A percentile compares a stretch with the other conserved stretches of the same genome.
Conservation (phyloP, 2,888 invertebrate species). For the Netelia fuscicornis region DNA sequence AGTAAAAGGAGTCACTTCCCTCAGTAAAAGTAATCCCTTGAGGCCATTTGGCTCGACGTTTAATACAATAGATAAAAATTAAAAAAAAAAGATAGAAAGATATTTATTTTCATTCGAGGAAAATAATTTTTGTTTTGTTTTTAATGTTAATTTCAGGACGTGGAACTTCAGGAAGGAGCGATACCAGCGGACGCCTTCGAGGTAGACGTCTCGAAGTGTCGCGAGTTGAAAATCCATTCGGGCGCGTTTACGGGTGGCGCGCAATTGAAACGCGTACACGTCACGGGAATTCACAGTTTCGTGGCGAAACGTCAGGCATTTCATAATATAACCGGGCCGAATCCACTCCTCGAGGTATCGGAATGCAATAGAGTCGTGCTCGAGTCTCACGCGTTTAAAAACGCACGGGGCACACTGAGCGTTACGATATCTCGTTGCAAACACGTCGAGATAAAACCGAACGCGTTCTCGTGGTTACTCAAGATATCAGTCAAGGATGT, state of each 20-base stretch:
- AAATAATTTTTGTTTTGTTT: slow-evolving; percentile 22
- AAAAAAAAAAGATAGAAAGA: slow-evolving; percentile 13
- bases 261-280: slow-evolving; percentile 86
- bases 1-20: slow-evolving; percentile 19
- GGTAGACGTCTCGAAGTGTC: slow-evolving; percentile 87
- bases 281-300: slow-evolving; percentile 86
- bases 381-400: slow-evolving; percentile 88
- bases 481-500: slow-evolving; percentile 88
- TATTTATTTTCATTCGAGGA: neutral
- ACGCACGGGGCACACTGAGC: slow-evolving; percentile 88
- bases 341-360: slow-evolving; percentile 87
- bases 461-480: slow-evolving; percentile 89
- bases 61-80: neutral
- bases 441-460: slow-evolving; percentile 87
- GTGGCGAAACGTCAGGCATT: slow-evolving; percentile 88
- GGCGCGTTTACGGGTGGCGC: slow-evolving; percentile 87
- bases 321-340: slow-evolving; percentile 87
- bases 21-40: neutral
- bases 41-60: slow-evolving; percentile 10
- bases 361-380: slow-evolving; percentile 87
- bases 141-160: slow-evolving; percentile 75
- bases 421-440: slow-evolving; percentile 87
- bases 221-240: slow-evolving; percentile 86
- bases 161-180: slow-evolving; percentile 84
- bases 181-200: slow-evolving; percentile 88